Conservation (phyloP, 2,113 vertebrate genomes). For the Zosterops hypoxanthus region DNA sequence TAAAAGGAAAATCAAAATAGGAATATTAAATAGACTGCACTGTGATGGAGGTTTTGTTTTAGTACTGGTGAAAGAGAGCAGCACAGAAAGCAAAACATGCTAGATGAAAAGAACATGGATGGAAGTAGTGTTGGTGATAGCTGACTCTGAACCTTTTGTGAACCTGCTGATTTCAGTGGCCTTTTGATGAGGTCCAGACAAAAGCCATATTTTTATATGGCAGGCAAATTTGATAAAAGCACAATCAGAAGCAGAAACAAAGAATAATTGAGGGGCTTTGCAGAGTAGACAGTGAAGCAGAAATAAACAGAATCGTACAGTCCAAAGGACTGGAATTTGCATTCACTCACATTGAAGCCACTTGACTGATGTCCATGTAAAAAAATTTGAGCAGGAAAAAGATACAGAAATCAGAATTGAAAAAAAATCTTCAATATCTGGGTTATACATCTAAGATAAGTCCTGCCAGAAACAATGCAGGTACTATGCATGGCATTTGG, state of each 20-base stretch:
- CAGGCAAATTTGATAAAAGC: neutral
- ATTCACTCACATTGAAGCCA: neutral
- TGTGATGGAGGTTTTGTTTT: neutral
- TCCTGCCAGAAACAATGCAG: neutral
- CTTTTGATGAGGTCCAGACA: slow-evolving; percentile 1
- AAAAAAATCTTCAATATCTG: neutral
- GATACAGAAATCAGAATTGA: neutral
- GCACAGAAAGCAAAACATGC: neutral
- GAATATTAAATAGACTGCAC: neutral
- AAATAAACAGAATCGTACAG: neutral
- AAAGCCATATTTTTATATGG: slow-evolving; percentile 1
- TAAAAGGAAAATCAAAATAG: neutral
- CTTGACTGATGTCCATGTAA: neutral
- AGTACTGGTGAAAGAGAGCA: neutral
- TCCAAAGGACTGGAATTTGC: neutral
- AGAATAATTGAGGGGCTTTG: neutral
- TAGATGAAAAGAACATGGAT: neutral
- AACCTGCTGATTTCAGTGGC: neutral
- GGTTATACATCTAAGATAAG: neutral
- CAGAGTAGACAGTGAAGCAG: neutral
- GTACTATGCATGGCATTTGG: neutral
- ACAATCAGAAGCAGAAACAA: neutral
- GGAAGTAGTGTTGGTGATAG: neutral
- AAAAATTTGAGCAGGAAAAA: neutral
- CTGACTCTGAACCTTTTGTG: neutral